A percentile compares a stretch with the other conserved stretches of the same genome.
These are phyloP conservation scores for Patella caerulea DNA, from an alignment of 2,888 invertebrate species.

Conservation along the genomic window DNA sequence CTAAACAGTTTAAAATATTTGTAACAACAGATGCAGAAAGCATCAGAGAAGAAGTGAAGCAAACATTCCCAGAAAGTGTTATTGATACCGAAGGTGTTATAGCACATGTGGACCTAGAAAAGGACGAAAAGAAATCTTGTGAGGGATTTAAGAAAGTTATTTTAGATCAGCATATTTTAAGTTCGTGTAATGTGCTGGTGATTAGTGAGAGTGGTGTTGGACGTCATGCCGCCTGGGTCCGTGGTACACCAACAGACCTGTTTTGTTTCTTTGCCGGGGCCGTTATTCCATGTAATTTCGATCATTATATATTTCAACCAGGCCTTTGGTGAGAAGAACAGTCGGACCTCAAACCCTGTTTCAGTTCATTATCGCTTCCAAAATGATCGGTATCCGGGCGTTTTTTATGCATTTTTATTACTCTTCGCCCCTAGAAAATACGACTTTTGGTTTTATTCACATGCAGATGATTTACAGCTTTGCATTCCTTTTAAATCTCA, in stretches of 20 bases:
- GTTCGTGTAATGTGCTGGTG: conserved; percentile 30
- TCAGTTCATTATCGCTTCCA: too few species aligned
- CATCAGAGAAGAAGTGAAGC: conserved; percentile 34
- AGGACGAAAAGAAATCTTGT: conserved; percentile 24
- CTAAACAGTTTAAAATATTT: conserved; percentile 36
- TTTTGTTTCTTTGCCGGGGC: conserved; percentile 16
- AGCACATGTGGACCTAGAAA: conserved; percentile 38
- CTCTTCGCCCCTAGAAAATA: too few species aligned
- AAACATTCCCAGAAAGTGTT: conserved; percentile 29
- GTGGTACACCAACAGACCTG: conserved; percentile 17
- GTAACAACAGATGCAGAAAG: conserved; percentile 43
- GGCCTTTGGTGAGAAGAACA: too few species aligned
- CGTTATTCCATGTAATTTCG: too few species aligned
- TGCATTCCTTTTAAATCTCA: too few species aligned
- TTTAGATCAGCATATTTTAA: conserved; percentile 32
- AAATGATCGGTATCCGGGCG: too few species aligned
- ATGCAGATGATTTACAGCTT: too few species aligned
- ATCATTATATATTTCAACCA: too few species aligned
- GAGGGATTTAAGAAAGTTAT: conserved; percentile 30
- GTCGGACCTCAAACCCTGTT: too few species aligned
- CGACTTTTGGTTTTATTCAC: too few species aligned
- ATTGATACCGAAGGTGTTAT: conserved; percentile 38
- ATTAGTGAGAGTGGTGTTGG: conserved; percentile 36
- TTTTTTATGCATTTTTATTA: too few species aligned
- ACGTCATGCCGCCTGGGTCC: conserved; percentile 28